Percentiles rank a stretch among this genome's conserved stretches.
Conservation (phyloP, 2,113 vertebrate genomes). For the Aphyosemion australe region DNA sequence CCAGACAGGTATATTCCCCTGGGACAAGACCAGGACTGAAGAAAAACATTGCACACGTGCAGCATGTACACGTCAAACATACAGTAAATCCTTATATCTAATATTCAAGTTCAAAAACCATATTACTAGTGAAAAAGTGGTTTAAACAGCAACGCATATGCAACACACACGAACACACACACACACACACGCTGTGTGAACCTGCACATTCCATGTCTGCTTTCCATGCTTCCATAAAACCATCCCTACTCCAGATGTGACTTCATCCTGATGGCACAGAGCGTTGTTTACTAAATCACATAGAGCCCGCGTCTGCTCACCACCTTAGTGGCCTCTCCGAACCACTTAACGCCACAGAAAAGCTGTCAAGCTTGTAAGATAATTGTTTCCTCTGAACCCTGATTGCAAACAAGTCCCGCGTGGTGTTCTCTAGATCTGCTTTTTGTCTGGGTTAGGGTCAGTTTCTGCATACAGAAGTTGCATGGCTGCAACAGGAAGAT, state of each 20-base stretch:
- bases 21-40: conserved; percentile 35
- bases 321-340: conserved; percentile 46
- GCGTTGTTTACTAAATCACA: conserved; percentile 58
- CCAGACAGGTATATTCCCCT: conserved; percentile 55
- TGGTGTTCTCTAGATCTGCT: conserved; percentile 57
- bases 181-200: neutral
- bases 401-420: conserved; percentile 68
- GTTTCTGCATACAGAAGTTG: conserved; percentile 33
- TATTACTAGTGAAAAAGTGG: neutral
- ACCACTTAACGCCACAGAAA: conserved; percentile 53
- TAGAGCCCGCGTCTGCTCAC: conserved; percentile 45
- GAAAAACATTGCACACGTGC: conserved; percentile 13
- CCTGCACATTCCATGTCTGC: conserved; percentile 4
- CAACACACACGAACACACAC: neutral
- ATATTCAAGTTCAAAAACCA: neutral
- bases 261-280: conserved; percentile 39
- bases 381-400: conserved; percentile 67
- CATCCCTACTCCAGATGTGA: conserved; percentile 41
- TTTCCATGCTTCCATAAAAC: conserved; percentile 14
- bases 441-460: no score
- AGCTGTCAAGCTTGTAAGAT: conserved; percentile 50
- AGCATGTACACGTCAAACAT: no score
- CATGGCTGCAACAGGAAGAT: conserved; percentile 42
- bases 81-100: no score
- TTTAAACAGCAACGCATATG: neutral